Base-by-base conservation (phyloP, 2,113 vertebrate species). In the Scomber japonicus region DNA sequence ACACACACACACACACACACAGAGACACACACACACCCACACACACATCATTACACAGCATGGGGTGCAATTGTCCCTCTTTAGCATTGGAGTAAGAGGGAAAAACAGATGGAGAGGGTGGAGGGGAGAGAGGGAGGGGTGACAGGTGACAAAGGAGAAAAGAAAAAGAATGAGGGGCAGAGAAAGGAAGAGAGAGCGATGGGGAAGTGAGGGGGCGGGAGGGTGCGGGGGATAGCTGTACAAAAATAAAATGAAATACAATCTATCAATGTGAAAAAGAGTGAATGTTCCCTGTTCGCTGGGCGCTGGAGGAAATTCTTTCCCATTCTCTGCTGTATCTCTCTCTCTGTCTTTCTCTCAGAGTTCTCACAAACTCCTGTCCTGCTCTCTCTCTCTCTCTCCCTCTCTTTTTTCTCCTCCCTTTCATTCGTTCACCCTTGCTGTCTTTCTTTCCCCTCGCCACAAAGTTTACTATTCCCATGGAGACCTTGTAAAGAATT, bases 391-490 rank as follows among this genome's bases (percentile, higher is more conserved):
- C 31, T 40, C 35, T 72, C 71, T 61, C 62, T 51, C 61, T 10
- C 66, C 50, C 60, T 0, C 27, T 59, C 27, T 50, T 69, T 72
- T 62, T 35, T 19, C 16, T 24, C 46, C 49, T 21, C 14, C 24
- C 71, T 85, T 81, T 81, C 82, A 79, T 87, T 85, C 40, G 50
- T 76, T 88, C 87, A 72, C 82, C 85, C 84, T 88, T 14, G 44
- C 85, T 62, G 66, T 86, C 86, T 91, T 81, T 86, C 80, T 89
- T 70, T 84, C 85, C 85, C 81, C 78, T 89, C 82, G 78, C 84
- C 73, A 87, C 86, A 94, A 95, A 94, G 91, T 95, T 95, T 93
- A 91, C 93, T 82, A 85, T 94, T 92, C 86, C 93, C 94, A 93
- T 93, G 91, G 94, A 93, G 90, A 94, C 90, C 70, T 67, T 91